These are phyloP conservation scores for Odontothrips loti DNA, from an alignment of 2,888 invertebrate species.

Conservation along the genomic window DNA sequence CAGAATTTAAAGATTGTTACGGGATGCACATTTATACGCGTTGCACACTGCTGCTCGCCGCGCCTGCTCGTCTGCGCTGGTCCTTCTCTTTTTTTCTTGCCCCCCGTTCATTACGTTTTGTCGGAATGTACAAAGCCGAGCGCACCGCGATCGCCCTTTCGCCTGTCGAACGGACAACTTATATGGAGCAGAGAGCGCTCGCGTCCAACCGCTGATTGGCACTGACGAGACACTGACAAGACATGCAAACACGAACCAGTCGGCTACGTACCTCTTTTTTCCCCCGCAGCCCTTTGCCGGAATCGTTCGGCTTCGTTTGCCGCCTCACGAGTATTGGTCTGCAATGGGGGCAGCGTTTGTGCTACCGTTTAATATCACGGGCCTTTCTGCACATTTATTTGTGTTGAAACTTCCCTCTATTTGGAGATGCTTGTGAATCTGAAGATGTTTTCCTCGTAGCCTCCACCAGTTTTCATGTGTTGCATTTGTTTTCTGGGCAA, in stretches of 20 bases:
- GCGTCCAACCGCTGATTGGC: slow-evolving; percentile 7
- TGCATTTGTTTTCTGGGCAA: too few species aligned
- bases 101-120: background rate
- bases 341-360: too few species aligned
- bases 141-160: background rate
- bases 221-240: slow-evolving; percentile 7
- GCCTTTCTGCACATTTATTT: too few species aligned
- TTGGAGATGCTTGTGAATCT: too few species aligned
- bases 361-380: too few species aligned
- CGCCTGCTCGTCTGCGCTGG: too few species aligned
- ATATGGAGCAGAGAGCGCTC: background rate
- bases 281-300: background rate
- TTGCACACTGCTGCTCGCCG: background rate
- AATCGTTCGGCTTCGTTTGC: background rate
- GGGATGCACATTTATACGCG: background rate
- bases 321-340: too few species aligned
- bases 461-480: too few species aligned
- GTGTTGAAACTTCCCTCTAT: too few species aligned
- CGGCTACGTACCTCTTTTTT: background rate
- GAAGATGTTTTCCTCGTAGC: too few species aligned
- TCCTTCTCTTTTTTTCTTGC: slow-evolving; percentile 3
- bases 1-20: slow-evolving; percentile 20
- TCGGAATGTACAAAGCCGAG: background rate
- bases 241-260: slow-evolving; percentile 1
- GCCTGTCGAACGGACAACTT: slow-evolving; percentile 1